These are phyloP conservation scores for Pholis gunnellus DNA, from an alignment of 2,113 vertebrate species.

Conservation along the genomic window DNA sequence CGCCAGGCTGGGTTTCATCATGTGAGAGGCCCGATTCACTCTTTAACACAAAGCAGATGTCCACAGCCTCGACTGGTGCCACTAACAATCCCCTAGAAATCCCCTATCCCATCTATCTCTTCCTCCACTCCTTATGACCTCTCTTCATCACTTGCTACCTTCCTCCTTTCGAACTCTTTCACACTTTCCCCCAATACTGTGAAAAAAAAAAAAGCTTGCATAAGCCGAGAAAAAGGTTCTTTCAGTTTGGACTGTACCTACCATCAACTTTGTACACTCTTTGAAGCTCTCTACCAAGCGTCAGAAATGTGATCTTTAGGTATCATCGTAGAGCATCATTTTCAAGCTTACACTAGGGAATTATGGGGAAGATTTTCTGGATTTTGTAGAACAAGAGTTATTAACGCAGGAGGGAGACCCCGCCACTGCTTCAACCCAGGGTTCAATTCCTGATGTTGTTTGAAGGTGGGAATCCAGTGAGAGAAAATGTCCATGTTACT, in stretches of 20 bases:
- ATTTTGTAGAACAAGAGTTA: background rate
- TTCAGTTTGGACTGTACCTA: background rate
- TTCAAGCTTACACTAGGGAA: background rate
- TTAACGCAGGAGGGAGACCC: background rate
- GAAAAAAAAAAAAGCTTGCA: background rate
- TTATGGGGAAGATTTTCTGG: background rate
- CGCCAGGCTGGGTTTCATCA: constrained; percentile 81
- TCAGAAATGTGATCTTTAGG: background rate
- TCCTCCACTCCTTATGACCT: constrained; percentile 21
- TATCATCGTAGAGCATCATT: background rate
- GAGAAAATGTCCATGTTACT: background rate
- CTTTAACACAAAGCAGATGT: constrained; percentile 84
- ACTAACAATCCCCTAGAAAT: constrained; percentile 61
- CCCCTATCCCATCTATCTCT: constrained; percentile 16
- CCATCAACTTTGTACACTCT: background rate
- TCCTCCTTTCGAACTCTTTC: background rate
- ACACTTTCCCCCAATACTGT: background rate
- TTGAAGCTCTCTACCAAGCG: background rate
- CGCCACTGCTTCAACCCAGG: background rate
- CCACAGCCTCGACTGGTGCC: constrained; percentile 54
- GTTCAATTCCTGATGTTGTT: background rate
- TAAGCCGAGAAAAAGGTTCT: background rate
- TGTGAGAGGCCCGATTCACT: constrained; percentile 67
- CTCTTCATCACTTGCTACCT: constrained; percentile 16
- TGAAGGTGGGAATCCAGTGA: background rate